phyloP scores from a whole-genome alignment of 2,113 vertebrate species.

The Speoplatyrhinus poulsoni region DNA sequence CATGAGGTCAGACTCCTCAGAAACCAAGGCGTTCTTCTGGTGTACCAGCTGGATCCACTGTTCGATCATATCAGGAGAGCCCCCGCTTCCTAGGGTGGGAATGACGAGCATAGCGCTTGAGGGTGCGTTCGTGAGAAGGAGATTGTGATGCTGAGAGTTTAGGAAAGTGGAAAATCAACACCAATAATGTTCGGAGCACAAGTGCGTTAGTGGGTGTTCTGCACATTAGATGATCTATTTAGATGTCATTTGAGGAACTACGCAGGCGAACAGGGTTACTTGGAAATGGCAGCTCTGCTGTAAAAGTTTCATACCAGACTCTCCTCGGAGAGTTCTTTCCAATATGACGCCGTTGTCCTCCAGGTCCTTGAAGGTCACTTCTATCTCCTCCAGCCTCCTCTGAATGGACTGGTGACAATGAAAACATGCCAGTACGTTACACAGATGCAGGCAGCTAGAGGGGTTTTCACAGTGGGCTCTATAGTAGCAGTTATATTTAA shows the following conservation, averaged over 20 bases:
- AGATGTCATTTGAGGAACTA: background rate
- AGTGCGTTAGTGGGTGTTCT: background rate
- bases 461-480: too few species aligned
- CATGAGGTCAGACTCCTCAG: constrained; percentile 94
- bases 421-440: background rate
- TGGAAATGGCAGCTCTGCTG: background rate
- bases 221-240: background rate
- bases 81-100: constrained; percentile 41
- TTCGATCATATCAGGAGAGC: constrained; percentile 77
- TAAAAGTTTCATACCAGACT: constrained; percentile 72
- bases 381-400: constrained; percentile 89
- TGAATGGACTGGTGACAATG: constrained; percentile 82
- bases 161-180: background rate
- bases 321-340: constrained; percentile 80
- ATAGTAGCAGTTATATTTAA: too few species aligned
- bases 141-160: background rate
- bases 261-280: background rate
- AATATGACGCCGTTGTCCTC: constrained; percentile 83
- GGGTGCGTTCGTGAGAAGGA: background rate
- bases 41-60: constrained; percentile 87
- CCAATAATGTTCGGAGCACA: background rate
- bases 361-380: constrained; percentile 84
- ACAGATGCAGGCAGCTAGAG: background rate
- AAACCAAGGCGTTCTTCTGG: constrained; percentile 86
- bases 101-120: background rate